Percentiles rank a stretch among this genome's conserved stretches.
Evolutionary conservation across 2,797 vertebrate genomes (phyloP).

Genomic region (Xyrichtys novacula): DNA sequence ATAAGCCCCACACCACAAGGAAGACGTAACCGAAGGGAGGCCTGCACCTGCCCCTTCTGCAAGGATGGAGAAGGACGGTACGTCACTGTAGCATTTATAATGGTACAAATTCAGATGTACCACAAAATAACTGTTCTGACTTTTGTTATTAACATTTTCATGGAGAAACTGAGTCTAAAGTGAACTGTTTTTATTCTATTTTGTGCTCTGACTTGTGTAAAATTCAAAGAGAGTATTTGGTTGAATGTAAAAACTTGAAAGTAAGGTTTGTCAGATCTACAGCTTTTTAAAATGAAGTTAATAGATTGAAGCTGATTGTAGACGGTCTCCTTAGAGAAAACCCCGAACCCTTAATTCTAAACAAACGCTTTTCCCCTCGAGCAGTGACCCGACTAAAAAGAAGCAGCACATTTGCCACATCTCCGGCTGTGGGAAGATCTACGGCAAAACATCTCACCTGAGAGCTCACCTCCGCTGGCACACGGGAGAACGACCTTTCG

Average conservation of each 20-base stretch:
- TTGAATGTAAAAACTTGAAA: no score
- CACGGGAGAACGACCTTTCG: constrained; percentile 94
- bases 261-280: no score
- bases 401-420: constrained; percentile 99
- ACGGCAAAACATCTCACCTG: constrained; percentile 96
- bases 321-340: background rate
- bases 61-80: constrained; percentile 96
- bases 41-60: constrained; percentile 97
- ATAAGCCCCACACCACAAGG: constrained; percentile 90
- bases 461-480: constrained; percentile 97
- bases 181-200: no score
- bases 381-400: constrained; percentile 93
- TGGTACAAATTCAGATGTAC: background rate
- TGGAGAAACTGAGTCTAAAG: no score
- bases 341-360: background rate
- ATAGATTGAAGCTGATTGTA: background rate
- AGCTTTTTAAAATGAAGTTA: no score
- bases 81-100: constrained; percentile 24
- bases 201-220: no score
- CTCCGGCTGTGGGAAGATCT: constrained; percentile 93
- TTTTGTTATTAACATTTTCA: no score
- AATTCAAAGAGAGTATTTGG: no score
- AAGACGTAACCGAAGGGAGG: constrained; percentile 91
- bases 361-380: constrained; percentile 4
- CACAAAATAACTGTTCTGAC: background rate